Conservation (phyloP, 2,797 vertebrate genomes). For the Pseudocheirus occidentalis region DNA sequence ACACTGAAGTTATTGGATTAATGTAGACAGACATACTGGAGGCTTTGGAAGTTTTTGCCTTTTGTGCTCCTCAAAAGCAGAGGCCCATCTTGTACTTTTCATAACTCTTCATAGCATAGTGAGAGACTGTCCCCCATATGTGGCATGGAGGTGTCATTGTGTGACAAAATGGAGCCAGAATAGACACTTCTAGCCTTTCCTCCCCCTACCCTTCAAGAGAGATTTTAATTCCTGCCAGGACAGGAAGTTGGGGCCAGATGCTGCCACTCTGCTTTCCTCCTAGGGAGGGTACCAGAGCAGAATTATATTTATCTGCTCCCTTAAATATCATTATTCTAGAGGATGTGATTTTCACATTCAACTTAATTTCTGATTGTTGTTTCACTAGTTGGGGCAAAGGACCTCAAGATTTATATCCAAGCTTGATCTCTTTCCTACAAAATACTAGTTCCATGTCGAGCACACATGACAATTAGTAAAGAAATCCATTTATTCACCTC, state of each 20-base stretch:
- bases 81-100: not conserved
- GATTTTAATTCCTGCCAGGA: not conserved
- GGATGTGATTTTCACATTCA: not conserved
- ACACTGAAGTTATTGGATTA: not conserved
- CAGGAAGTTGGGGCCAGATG: not conserved
- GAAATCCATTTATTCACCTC: not conserved
- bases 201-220: not conserved
- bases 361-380: not conserved
- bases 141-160: not conserved
- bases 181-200: not conserved
- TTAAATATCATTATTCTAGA: not conserved
- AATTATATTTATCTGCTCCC: not conserved
- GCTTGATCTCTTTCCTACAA: not conserved
- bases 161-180: not conserved
- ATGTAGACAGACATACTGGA: not conserved
- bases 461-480: not conserved
- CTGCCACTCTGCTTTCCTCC: not conserved
- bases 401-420: not conserved
- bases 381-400: not conserved
- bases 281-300: not conserved
- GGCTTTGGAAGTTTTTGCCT: not conserved
- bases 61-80: not conserved
- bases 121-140: not conserved
- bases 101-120: not conserved
- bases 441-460: not conserved